Percentiles rank a stretch among this genome's conserved stretches.
phyloP scores from a whole-genome alignment of 2,888 invertebrate genomes.

The Cataglyphis rosenhaueri region DNA sequence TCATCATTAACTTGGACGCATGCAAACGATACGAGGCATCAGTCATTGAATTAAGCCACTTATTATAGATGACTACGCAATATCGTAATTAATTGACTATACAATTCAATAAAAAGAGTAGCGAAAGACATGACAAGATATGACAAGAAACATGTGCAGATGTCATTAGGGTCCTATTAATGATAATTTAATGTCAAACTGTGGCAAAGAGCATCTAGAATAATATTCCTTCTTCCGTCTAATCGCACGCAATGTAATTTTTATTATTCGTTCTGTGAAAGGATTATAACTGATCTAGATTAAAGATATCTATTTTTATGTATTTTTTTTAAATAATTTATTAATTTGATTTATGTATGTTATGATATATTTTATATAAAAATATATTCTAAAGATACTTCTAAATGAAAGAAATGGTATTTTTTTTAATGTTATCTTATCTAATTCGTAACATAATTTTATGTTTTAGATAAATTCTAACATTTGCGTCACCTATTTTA shows the following conservation, averaged over 20 bases:
- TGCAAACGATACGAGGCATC: slow-evolving; percentile 31
- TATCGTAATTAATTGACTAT: slow-evolving; percentile 29
- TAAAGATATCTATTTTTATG: background rate
- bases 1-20: slow-evolving; percentile 41
- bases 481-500: slow-evolving; percentile 19
- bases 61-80: slow-evolving; percentile 3
- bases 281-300: background rate
- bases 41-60: slow-evolving; percentile 33
- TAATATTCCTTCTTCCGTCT: background rate
- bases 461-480: slow-evolving; percentile 64
- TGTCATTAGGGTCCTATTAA: background rate
- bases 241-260: background rate
- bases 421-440: slow-evolving; percentile 8
- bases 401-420: background rate
- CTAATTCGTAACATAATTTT: slow-evolving; percentile 12
- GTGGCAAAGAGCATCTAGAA: background rate
- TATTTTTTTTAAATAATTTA: background rate
- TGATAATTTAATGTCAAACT: background rate
- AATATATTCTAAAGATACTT: background rate
- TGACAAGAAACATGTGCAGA: background rate
- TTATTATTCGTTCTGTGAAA: background rate
- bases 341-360: background rate
- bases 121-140: too few species aligned
- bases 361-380: too few species aligned
- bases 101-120: background rate